Base-by-base conservation (phyloP, 53 echinoderm and acorn worm species). In the Temnopleurus reevesii region DNA sequence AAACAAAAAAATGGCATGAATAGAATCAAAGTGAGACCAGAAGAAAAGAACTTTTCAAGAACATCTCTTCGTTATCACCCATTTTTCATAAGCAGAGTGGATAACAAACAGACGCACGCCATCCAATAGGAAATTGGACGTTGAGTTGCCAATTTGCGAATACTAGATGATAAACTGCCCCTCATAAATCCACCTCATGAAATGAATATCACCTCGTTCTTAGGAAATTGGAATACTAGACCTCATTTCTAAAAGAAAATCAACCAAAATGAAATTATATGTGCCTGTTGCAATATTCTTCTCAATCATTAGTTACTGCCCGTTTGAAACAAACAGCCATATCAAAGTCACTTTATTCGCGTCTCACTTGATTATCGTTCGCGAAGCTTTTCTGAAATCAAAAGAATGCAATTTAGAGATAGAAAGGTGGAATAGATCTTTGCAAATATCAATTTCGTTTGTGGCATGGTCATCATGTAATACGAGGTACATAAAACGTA, bases 331-430 rank as follows among this genome's bases (percentile, higher is more conserved):
- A 71, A 71, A 71, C 21, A 71, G 41, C 41, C 41, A 21, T 71
- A 38, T 41, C 36, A n/a, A n/a, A n/a, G n/a, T 41, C 8, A 63
- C 36, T 38, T 36, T 58, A 28, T 58, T 71, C 71, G 41, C 36
- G 71, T 71, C 41, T 71, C 71, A n/a, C n/a, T 41, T 71, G 21
- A 71, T 71, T 71, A 71, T 41, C 71, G 41, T 71, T 23, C 19
- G 71, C 21, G 38, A 63, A 17, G 34, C 63, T 17, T 63, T 23
- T 63, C 63, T 63, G 18, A 4, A 31, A 17, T 31, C 63, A 0
- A 63, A 63, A 71, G 4, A 71, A 43, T 8, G 71, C 41, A 71
- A 71, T 71, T n/a, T n/a, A n/a, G 71, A 41, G 23, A 41, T 71
- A 38, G 41, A 71, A n/a, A 71, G 41, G 71, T n/a, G 56, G 56